Base-by-base conservation (phyloP, 2,888 invertebrate species). In the Tenthredo scrophulariae region DNA sequence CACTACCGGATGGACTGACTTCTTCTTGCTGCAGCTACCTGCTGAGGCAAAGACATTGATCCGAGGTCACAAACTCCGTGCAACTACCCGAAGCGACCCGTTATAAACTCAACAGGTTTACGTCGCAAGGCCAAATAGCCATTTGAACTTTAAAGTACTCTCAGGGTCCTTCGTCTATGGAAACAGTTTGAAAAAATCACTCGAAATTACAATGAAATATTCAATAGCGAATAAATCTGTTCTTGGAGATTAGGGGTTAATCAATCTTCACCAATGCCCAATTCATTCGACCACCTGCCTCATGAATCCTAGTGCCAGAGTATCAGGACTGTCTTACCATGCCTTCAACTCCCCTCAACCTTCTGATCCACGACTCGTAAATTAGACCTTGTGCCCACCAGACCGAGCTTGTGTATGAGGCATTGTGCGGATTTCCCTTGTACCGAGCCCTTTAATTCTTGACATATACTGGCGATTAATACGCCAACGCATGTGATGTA, bases 1-100 rank as follows among this genome's bases (percentile, higher is more conserved):
- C 62, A 40, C 62, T 80, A 50, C 80, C 80, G 80, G 80, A 80
- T 80, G 62, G 80, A 80, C 26, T 6, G 58, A 62, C 80, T 40
- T 80, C 80, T 80, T 62, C 80, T 58, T 80, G 29, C 40, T 62
- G n/a, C 26, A 43, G 40, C 37, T 80, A 80, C 62, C 80, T 80
- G 80, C 40, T 15, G 40, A 62, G 58, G 22, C 62, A 62, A 80
- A 80, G 80, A 77, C 80, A 80, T 80, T 80, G 80, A 80, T 80
- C 80, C 62, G 80, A 80, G 80, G 80, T 80, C 80, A 80, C 62
- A 80, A 80, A 80, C 80, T 62, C 43, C 80, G 33, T 18, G 58
- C 77, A 62, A 62, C 80, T 40, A 29, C 40, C 62, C n/a, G 80
- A 80, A 80, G 37, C 62, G 40, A 58, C 18, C 80, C 80, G 80